A percentile compares a stretch with the other conserved stretches of the same genome.
These are phyloP conservation scores for Cheilosia vernalis DNA, from an alignment of 2,888 invertebrate genomes.

Conservation along the genomic window DNA sequence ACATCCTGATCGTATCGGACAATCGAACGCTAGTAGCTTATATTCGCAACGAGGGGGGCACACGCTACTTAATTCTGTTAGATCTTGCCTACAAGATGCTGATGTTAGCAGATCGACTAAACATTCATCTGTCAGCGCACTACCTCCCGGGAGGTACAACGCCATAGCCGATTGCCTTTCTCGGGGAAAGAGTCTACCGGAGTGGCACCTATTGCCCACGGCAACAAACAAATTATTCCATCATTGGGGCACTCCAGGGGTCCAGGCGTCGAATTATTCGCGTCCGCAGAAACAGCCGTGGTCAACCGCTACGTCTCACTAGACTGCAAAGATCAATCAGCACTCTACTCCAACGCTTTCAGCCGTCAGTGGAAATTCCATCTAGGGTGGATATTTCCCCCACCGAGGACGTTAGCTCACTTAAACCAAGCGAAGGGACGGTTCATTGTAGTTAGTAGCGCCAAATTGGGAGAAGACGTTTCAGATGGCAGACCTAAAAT, in stretches of 20 bases:
- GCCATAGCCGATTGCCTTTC: too few relatives aligned
- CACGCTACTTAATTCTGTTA: slow-evolving; percentile 16
- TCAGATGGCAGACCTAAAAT: slow-evolving; percentile 38
- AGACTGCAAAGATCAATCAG: slow-evolving; percentile 45
- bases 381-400: slow-evolving; percentile 51
- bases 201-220: slow-evolving; percentile 35
- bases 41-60: slow-evolving; percentile 14
- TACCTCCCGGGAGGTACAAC: slow-evolving; percentile 49
- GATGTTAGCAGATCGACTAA: too few relatives aligned
- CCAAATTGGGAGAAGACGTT: slow-evolving; percentile 42
- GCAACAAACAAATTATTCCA: slow-evolving; percentile 38
- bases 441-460: slow-evolving; percentile 48
- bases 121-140: background rate
- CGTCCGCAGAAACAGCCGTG: slow-evolving; percentile 48
- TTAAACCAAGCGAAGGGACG: slow-evolving; percentile 37
- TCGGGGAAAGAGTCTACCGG: too few relatives aligned
- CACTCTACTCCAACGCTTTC: slow-evolving; percentile 51
- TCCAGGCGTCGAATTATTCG: slow-evolving; percentile 54
- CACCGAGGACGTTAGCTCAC: slow-evolving; percentile 36
- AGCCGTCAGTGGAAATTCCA: slow-evolving; percentile 21
- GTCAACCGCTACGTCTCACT: slow-evolving; percentile 42
- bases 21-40: slow-evolving; percentile 1
- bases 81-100: background rate
- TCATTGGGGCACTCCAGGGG: slow-evolving; percentile 51
- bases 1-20: slow-evolving; percentile 35